Evolutionary conservation across 2,888 invertebrate species (phyloP).

Genomic region (Patella ulyssiponensis): DNA sequence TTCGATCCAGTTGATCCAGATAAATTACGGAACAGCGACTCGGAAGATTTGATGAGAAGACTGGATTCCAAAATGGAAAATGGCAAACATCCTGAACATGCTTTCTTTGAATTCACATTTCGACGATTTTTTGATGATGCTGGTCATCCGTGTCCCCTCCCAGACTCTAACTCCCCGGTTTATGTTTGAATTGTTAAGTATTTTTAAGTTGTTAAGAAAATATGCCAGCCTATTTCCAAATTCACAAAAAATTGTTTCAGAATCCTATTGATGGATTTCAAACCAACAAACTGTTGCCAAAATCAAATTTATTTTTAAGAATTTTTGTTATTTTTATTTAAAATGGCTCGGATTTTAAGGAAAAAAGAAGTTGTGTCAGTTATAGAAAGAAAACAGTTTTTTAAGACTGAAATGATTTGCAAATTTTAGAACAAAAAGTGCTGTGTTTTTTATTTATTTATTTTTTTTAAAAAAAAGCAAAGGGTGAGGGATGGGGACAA

Average conservation of each 20-base stretch:
- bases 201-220: too few relatives aligned
- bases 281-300: too few relatives aligned
- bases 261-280: too few relatives aligned
- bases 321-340: too few relatives aligned
- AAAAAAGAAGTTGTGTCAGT: too few relatives aligned
- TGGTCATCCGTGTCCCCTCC: constrained; percentile 62
- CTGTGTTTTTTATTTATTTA: not conserved
- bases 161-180: constrained; percentile 51
- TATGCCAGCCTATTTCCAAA: too few relatives aligned
- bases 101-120: constrained; percentile 99
- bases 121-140: constrained; percentile 91
- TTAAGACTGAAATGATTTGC: not conserved
- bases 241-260: not conserved
- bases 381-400: not conserved
- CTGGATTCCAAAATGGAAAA: too few relatives aligned
- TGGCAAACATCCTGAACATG: constrained; percentile 84
- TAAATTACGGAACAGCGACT: constrained; percentile 58
- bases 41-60: constrained; percentile 50
- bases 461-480: not conserved
- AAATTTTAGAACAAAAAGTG: not conserved
- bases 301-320: too few relatives aligned
- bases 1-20: constrained; percentile 60
- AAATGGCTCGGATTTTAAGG: too few relatives aligned
- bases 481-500: not conserved
- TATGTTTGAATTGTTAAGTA: constrained; percentile 45